These are phyloP conservation scores for Serripes groenlandicus DNA, from an alignment of 2,888 invertebrate species.

Conservation along the genomic window DNA sequence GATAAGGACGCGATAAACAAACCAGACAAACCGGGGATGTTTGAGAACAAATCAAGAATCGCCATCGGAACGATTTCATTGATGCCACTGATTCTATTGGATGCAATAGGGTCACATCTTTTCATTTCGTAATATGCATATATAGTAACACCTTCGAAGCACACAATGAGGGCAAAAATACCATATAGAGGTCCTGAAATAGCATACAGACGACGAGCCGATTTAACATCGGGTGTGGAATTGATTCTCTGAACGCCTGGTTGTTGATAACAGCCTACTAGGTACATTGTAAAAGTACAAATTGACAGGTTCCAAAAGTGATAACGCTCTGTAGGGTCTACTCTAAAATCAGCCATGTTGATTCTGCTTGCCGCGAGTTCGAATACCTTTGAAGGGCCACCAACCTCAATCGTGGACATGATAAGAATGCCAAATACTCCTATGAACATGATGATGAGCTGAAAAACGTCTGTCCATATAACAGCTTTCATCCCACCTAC, in stretches of 20 bases:
- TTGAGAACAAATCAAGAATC: conserved; percentile 41
- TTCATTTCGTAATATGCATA: conserved; percentile 44
- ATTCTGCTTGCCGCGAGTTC: conserved; percentile 24
- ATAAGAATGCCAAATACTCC: conserved; percentile 37
- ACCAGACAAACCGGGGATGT: conserved; percentile 47
- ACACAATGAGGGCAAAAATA: neutral
- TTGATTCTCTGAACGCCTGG: conserved; percentile 48
- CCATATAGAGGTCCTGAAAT: conserved; percentile 36
- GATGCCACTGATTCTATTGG: conserved; percentile 24
- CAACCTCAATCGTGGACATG: conserved; percentile 22
- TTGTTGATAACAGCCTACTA: conserved; percentile 30
- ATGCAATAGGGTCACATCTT: conserved; percentile 43
- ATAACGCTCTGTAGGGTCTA: conserved; percentile 49
- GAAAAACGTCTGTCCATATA: conserved; percentile 53
- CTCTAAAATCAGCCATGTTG: conserved; percentile 19
- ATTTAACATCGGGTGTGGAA: conserved; percentile 19
- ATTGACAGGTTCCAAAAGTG: conserved; percentile 39
- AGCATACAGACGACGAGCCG: conserved; percentile 17
- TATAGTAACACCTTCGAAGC: conserved; percentile 39
- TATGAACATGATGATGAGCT: conserved; percentile 37
- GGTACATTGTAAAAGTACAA: conserved; percentile 20
- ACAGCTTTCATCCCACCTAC: conserved; percentile 55
- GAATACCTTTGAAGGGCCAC: conserved; percentile 11
- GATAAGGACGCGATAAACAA: conserved; percentile 52
- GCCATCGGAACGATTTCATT: conserved; percentile 47